phyloP scores from a whole-genome alignment of 2,113 vertebrate genomes.

The Narcine bancroftii region DNA sequence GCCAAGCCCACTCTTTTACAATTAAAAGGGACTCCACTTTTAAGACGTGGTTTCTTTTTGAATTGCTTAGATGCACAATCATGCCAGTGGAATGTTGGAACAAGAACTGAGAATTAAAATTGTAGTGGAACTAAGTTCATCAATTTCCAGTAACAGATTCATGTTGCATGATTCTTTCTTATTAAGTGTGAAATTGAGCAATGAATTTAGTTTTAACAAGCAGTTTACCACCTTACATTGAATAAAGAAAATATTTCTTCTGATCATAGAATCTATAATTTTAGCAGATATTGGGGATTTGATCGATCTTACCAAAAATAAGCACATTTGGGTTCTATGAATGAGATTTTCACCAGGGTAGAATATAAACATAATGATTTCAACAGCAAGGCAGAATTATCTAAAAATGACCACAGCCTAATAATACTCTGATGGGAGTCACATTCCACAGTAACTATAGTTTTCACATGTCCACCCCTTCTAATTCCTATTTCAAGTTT shows the following conservation, averaged over 20 bases:
- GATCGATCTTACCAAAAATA: background rate
- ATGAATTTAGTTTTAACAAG: background rate
- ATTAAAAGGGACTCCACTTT: background rate
- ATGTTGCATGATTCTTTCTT: too few relatives aligned
- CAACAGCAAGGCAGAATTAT: background rate
- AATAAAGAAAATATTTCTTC: background rate
- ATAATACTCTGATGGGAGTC: background rate
- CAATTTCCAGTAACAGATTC: background rate
- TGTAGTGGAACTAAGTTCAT: background rate
- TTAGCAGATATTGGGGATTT: background rate
- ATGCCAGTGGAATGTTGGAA: background rate
- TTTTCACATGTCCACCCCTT: too few relatives aligned
- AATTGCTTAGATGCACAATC: background rate
- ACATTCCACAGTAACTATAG: background rate
- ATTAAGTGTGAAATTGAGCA: background rate
- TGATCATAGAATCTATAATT: background rate
- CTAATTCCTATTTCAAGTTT: too few relatives aligned
- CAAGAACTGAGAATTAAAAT: background rate
- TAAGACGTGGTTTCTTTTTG: background rate
- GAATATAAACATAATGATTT: background rate
- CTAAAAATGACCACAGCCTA: background rate
- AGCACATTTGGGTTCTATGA: background rate
- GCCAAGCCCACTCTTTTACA: background rate
- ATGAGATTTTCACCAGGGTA: background rate
- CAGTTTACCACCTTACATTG: background rate